Base-by-base conservation (phyloP, 2,888 invertebrate genomes). In the Kryphioiulus occultus region DNA sequence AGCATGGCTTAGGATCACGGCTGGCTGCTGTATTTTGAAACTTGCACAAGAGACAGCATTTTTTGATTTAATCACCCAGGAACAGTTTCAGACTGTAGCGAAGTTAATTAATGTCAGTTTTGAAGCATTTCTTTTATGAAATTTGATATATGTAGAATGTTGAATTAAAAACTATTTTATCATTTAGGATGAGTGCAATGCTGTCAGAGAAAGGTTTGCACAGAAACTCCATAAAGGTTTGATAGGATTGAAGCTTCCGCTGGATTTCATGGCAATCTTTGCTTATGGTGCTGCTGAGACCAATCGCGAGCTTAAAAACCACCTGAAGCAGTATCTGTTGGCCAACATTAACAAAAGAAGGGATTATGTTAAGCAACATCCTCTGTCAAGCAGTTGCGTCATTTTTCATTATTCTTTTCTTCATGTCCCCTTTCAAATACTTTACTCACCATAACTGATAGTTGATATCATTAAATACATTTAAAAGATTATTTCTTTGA, bases 191-290 rank as follows among this genome's bases (percentile, higher is more conserved):
- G 92, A 92, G 87, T 90, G 89, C 83, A 88, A 86, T 87, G 95
- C 97, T 94, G 99, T 99, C 0, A 94, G 98, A 90, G 96, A 97
- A 92, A 94, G 95, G 86, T 98, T 99, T 92, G 95, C 97, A 7
- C 94, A 95, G 85, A 99, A 99, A 93, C 93, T 99, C 90, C 98
- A 99, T 92, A 98, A 98, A 93, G 97, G 97, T 88, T 92, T 96
- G 87, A 93, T 94, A 82, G 89, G 91, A 19, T 89, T 93, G 87
- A 90, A 91, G 91, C 93, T 99, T 89, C 99, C 99, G 0, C 93
- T 99, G 87, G 98, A 99, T 93, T 99, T 98, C 93, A 97, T 99
- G 97, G 97, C 97, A 26, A 96, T 97, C 92, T 98, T 99, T 93
- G 96, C 96, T 53, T 93, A 99, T 88, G 96, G 95, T 47, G 98